phyloP scores from a whole-genome alignment of 2,113 vertebrate genomes.

The Nannospalax galili region DNA sequence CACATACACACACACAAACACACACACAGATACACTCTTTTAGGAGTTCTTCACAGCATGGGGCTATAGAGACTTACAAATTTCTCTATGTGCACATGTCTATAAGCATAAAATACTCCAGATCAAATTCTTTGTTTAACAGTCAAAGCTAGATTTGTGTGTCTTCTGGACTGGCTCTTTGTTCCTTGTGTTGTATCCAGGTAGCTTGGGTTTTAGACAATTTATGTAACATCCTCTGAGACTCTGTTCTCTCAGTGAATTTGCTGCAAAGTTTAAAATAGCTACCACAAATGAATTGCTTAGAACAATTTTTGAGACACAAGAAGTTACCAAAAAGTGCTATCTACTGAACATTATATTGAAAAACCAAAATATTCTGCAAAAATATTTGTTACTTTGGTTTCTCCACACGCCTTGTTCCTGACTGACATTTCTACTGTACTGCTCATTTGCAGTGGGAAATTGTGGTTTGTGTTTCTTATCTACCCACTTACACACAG shows the following conservation, averaged over 20 bases:
- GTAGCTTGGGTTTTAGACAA: not conserved
- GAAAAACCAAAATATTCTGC: not conserved
- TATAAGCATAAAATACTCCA: not conserved
- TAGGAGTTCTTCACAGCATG: not conserved
- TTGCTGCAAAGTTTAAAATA: not conserved
- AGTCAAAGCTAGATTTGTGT: not conserved
- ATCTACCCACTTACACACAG: not conserved
- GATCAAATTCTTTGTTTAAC: not conserved
- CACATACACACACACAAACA: not conserved
- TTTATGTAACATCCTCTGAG: not conserved
- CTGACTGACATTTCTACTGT: not conserved
- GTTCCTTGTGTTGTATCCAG: not conserved
- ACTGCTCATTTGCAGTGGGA: not conserved
- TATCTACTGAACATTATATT: not conserved
- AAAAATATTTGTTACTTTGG: not conserved
- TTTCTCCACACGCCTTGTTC: not conserved
- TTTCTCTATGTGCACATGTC: fast-evolving
- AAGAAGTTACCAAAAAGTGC: not conserved
- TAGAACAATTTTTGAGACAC: not conserved
- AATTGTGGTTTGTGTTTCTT: not conserved
- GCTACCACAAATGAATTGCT: not conserved
- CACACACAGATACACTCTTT: not conserved
- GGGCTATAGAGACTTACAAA: not conserved
- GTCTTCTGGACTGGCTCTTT: not conserved
- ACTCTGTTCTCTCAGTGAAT: not conserved